These are phyloP conservation scores for Ia io DNA, from an alignment of 2,113 vertebrate genomes.

Conservation along the genomic window DNA sequence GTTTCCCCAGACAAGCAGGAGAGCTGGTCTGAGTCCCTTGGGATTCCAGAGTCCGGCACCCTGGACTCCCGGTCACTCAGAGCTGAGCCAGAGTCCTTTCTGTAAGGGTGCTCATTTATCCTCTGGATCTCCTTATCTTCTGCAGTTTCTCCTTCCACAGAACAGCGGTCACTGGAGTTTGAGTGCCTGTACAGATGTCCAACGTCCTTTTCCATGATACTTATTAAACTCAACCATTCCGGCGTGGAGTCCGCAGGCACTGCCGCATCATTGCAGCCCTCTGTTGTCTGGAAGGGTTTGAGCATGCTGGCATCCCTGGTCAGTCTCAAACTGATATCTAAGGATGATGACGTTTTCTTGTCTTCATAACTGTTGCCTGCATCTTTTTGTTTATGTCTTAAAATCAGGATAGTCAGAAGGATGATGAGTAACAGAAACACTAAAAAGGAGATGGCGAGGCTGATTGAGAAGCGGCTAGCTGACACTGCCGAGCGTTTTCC, in stretches of 20 bases:
- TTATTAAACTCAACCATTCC: conserved; percentile 80
- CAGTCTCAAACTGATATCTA: conserved; percentile 61
- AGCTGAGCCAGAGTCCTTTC: conserved; percentile 72
- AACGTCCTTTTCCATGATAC: conserved; percentile 75
- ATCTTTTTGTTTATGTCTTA: conserved; percentile 85
- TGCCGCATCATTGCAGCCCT: conserved; percentile 19
- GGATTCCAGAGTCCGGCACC: conserved; percentile 84
- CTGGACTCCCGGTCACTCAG: conserved; percentile 66
- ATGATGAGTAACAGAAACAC: conserved; percentile 85
- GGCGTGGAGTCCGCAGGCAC: conserved; percentile 72
- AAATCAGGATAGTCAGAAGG: conserved; percentile 81
- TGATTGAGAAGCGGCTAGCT: conserved; percentile 81
- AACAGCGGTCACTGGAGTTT: conserved; percentile 87
- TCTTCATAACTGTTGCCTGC: conserved; percentile 60
- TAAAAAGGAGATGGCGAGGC: conserved; percentile 80
- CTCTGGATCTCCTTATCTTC: conserved; percentile 93
- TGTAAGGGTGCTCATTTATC: conserved; percentile 87
- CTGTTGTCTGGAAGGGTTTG: conserved; percentile 66
- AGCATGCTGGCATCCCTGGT: background rate
- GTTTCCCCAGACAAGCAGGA: conserved; percentile 85
- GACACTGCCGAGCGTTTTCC: conserved; percentile 72
- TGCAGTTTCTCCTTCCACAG: conserved; percentile 89
- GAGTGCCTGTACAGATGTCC: conserved; percentile 80
- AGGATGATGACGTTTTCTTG: conserved; percentile 71
- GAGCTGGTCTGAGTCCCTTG: conserved; percentile 84